Percentiles rank a stretch among this genome's conserved stretches.
phyloP scores from a whole-genome alignment of 2,113 vertebrate genomes.

The Centropus bengalensis region DNA sequence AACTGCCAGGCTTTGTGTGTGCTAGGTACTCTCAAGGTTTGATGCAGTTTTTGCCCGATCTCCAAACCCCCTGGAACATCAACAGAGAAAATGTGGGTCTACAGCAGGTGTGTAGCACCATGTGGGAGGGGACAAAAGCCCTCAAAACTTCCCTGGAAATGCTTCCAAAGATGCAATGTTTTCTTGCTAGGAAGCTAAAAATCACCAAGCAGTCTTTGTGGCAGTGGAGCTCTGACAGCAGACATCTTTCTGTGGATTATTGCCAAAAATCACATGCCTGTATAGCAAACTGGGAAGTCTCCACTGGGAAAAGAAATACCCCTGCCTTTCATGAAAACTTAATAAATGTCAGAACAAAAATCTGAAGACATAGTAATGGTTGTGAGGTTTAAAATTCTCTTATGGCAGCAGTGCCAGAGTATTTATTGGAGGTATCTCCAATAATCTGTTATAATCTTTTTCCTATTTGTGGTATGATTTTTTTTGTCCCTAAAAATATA shows the following conservation, averaged over 20 bases:
- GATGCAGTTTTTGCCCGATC: neutral
- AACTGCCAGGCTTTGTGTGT: too few relatives aligned
- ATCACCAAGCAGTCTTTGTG: neutral
- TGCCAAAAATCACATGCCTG: neutral
- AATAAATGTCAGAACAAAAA: conserved; percentile 26
- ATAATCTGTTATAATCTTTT: neutral
- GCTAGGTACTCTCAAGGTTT: neutral
- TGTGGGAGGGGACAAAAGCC: neutral
- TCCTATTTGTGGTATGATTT: neutral
- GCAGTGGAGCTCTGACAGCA: neutral
- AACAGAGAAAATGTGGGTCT: neutral
- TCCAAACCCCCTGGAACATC: neutral
- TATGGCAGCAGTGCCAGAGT: neutral
- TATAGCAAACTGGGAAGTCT: neutral
- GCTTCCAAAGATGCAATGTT: fast-evolving
- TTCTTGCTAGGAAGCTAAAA: neutral
- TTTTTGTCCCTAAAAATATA: neutral
- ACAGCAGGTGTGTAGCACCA: neutral
- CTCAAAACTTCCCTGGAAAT: neutral
- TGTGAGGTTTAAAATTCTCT: neutral
- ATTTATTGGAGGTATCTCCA: neutral
- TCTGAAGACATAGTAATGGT: neutral
- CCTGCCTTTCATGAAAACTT: neutral
- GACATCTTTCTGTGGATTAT: neutral
- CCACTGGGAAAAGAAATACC: neutral